A percentile compares a stretch with the other conserved stretches of the same genome.
phyloP scores from a whole-genome alignment of 2,888 invertebrate species.

The Brassicogethes aeneus region DNA sequence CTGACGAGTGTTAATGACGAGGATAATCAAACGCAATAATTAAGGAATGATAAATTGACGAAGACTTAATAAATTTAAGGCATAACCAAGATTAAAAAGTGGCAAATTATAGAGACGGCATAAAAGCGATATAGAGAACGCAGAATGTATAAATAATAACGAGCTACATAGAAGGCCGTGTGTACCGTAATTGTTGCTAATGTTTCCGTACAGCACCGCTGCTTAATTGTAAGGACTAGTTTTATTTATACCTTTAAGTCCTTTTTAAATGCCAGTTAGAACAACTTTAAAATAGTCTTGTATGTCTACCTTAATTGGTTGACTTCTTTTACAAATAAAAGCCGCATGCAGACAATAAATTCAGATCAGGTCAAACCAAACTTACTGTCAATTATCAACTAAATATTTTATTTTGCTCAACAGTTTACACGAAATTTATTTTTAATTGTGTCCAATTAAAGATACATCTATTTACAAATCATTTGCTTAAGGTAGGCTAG shows the following conservation, averaged over 20 bases:
- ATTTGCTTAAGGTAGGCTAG: too few relatives aligned
- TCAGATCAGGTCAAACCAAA: slow-evolving; percentile 11
- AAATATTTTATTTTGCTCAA: neutral
- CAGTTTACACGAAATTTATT: neutral
- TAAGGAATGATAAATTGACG: too few relatives aligned
- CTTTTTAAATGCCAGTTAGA: slow-evolving; percentile 15
- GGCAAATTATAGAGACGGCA: slow-evolving; percentile 3
- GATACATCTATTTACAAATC: too few relatives aligned
- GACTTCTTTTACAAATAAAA: slow-evolving; percentile 14
- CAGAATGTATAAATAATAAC: slow-evolving; percentile 23
- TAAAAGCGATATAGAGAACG: slow-evolving; percentile 9
- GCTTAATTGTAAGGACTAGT: slow-evolving; percentile 20
- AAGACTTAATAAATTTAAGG: neutral
- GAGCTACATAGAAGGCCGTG: slow-evolving; percentile 17
- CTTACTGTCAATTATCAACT: slow-evolving; percentile 5
- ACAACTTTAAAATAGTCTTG: slow-evolving; percentile 13
- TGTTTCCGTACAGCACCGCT: slow-evolving; percentile 20
- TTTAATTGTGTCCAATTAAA: too few relatives aligned
- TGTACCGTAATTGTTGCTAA: slow-evolving; percentile 22
- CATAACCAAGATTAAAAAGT: neutral
- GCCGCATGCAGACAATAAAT: slow-evolving; percentile 13
- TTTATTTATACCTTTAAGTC: slow-evolving; percentile 19
- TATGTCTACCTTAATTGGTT: slow-evolving; percentile 17
- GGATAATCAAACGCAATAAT: too few relatives aligned
- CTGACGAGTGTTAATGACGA: too few relatives aligned